Percentiles rank a stretch among this genome's conserved stretches.
Evolutionary conservation across 92 coral and sea anemone genomes (phyloP).

Genomic region (Zoanthus gigantus): DNA sequence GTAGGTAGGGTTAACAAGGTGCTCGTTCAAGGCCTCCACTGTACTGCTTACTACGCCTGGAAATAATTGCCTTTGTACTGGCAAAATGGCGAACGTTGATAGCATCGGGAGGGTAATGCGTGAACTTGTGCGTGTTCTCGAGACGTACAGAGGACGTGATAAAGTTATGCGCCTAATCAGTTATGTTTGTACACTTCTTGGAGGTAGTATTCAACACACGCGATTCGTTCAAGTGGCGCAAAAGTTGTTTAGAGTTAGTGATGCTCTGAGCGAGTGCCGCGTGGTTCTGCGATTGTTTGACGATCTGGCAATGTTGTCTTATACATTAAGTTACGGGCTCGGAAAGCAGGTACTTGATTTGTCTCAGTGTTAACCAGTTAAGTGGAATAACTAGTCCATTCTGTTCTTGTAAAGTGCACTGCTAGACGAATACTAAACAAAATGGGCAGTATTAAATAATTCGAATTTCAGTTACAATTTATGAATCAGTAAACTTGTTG

Average conservation of each 20-base stretch:
- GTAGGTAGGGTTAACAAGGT: no score
- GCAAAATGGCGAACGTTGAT: constrained; percentile 17
- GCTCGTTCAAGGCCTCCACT: constrained; percentile 1
- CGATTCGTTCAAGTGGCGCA: constrained; percentile 39
- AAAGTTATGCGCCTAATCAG: constrained; percentile 72
- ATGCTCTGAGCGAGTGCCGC: constrained; percentile 75
- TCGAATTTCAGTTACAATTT: no score
- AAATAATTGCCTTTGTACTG: neutral
- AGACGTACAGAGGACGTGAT: constrained; percentile 86
- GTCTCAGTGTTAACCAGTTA: no score
- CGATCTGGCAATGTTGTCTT: constrained; percentile 78
- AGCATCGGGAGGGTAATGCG: neutral
- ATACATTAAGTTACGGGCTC: constrained; percentile 68
- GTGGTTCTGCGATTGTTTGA: constrained; percentile 83
- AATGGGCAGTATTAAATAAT: no score
- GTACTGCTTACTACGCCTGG: neutral
- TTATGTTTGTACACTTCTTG: constrained; percentile 67
- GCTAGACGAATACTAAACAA: no score
- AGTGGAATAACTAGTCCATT: no score
- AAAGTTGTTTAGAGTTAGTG: constrained; percentile 67
- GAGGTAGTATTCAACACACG: constrained; percentile 56
- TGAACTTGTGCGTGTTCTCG: constrained; percentile 61
- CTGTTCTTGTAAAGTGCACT: neutral
- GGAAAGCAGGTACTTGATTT: constrained; percentile 71
- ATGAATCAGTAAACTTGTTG: no score